A percentile compares a stretch with the other conserved stretches of the same genome.
Conservation (phyloP, 2,888 invertebrate genomes). For the Podabrus alpinus region DNA sequence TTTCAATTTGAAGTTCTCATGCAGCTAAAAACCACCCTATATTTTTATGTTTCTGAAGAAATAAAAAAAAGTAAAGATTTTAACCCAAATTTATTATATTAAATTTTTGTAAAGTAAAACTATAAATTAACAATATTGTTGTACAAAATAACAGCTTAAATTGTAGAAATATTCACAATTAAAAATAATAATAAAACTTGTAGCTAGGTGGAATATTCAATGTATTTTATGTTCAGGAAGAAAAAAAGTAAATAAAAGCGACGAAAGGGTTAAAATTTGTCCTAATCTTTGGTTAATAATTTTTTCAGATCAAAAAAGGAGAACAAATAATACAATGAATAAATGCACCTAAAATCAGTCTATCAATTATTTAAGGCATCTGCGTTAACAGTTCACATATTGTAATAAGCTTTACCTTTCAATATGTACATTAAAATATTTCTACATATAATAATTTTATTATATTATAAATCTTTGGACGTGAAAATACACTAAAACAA, state of each 20-base stretch:
- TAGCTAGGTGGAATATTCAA: neutral
- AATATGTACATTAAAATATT: conserved; percentile 3
- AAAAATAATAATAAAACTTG: conserved; percentile 1
- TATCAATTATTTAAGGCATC: conserved; percentile 45
- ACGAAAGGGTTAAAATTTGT: neutral
- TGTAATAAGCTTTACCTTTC: conserved; percentile 23
- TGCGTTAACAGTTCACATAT: conserved; percentile 36
- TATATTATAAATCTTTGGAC: conserved; percentile 29
- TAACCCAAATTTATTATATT: conserved; percentile 1
- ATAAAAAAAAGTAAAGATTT: neutral
- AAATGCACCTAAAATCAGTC: conserved; percentile 42
- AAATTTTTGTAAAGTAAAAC: neutral
- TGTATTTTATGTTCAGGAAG: neutral
- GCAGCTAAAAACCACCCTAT: too few relatives aligned
- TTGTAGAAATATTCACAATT: neutral
- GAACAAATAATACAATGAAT: conserved; percentile 29
- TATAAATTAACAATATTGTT: neutral
- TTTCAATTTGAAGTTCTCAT: too few relatives aligned
- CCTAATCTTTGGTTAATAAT: neutral
- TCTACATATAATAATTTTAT: conserved; percentile 22
- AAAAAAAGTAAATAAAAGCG: neutral
- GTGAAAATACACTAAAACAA: conserved; percentile 31
- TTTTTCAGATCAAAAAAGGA: neutral
- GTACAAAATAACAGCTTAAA: neutral
- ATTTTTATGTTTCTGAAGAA: too few relatives aligned